Base-by-base conservation (phyloP, 2,888 invertebrate genomes). In the Steinernema hermaphroditum region DNA sequence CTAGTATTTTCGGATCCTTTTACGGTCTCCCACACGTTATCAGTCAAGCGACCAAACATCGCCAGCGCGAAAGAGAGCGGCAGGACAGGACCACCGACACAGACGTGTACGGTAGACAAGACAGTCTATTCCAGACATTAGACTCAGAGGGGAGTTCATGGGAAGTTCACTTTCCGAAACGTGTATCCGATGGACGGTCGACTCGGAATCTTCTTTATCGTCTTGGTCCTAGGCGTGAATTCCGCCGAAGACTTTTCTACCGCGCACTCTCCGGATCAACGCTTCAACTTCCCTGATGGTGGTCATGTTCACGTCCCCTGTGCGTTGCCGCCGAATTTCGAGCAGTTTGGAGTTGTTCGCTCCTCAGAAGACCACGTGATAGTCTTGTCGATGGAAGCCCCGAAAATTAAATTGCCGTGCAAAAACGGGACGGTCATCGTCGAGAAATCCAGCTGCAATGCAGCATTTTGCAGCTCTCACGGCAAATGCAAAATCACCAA, bases 11-110 rank as follows among this genome's bases (percentile, higher is more conserved):
- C 27, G 27, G 54, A 16, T 4, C 54, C 14, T 24, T 54, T 54
- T 19, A 54, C 27, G 9, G 14, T 27, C 27, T 27, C 19, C 46
- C n/a, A 22, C 24, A 1, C 24, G 24, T 54, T 54, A 54, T 54
- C 54, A 54, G 54, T 22, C 9, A n/a, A n/a, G n/a, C n/a, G 54
- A 54, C 22, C 54, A 54, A 24, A 54, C 54, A 54, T 27, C 22
- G 27, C 27, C 54, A 14, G n/a, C 43, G 14, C 43, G 14, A 43
- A n/a, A n/a, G n/a, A n/a, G n/a, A n/a, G n/a, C n/a, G n/a, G n/a
- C n/a, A n/a, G n/a, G n/a, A n/a, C n/a, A n/a, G n/a, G n/a, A n/a
- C n/a, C n/a, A n/a, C n/a, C n/a, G n/a, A n/a, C n/a, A n/a, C n/a
- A n/a, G n/a, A n/a, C n/a, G n/a, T n/a, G n/a, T n/a, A n/a, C n/a